phyloP scores from a whole-genome alignment of 2,797 vertebrate genomes.

The Brachymystax lenok region DNA sequence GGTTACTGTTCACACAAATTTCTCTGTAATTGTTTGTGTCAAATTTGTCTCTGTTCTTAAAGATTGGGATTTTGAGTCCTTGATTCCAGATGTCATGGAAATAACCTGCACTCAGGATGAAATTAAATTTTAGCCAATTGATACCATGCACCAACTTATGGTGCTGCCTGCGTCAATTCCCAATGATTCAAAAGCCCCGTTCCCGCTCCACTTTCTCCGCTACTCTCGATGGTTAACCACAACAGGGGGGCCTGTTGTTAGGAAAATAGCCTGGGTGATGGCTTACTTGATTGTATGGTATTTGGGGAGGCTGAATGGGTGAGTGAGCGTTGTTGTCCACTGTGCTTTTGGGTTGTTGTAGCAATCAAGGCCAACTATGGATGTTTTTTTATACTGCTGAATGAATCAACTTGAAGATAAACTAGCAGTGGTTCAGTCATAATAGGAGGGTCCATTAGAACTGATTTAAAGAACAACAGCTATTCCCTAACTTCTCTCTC shows the following conservation, averaged over 20 bases:
- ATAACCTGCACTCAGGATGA: too few species aligned
- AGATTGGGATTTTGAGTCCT: too few species aligned
- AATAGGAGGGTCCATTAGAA: slow-evolving; percentile 50
- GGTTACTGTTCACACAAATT: too few species aligned
- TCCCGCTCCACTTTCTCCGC: background rate
- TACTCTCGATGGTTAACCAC: background rate
- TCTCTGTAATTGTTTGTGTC: too few species aligned
- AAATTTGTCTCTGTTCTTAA: too few species aligned
- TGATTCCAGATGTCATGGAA: too few species aligned
- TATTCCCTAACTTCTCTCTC: background rate
- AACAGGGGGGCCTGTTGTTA: background rate
- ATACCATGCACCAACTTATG: background rate
- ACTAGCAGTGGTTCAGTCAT: slow-evolving; percentile 40
- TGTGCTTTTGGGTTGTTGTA: slow-evolving; percentile 23
- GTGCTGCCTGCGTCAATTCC: slow-evolving; percentile 4
- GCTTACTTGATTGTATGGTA: background rate
- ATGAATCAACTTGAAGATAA: background rate
- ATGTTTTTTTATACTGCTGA: slow-evolving; percentile 30
- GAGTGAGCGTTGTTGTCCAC: slow-evolving; percentile 7
- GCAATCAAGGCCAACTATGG: slow-evolving; percentile 34
- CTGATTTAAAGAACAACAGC: slow-evolving; percentile 44
- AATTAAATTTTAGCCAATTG: too few species aligned
- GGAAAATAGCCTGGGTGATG: background rate
- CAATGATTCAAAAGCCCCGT: background rate
- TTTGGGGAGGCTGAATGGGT: background rate